These are phyloP conservation scores for Polyommatus iphigenia DNA, from an alignment of 2,888 invertebrate genomes.

Conservation along the genomic window DNA sequence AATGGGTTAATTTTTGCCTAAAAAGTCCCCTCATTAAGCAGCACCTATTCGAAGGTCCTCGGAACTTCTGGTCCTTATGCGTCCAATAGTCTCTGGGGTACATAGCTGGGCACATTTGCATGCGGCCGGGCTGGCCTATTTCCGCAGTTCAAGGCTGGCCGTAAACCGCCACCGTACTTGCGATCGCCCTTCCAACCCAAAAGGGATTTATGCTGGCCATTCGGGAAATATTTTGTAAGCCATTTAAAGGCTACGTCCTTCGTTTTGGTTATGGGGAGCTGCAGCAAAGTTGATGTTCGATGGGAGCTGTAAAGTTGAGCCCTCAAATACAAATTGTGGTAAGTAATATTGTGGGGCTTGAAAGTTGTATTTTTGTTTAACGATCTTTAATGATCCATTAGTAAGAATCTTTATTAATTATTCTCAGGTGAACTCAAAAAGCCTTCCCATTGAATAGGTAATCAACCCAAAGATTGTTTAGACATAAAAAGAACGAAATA, in stretches of 20 bases:
- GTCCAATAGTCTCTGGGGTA: neutral
- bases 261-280: neutral
- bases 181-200: constrained; percentile 9
- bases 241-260: neutral
- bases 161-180: constrained; percentile 14
- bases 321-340: neutral
- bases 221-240: neutral
- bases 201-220: constrained; percentile 11
- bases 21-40: neutral
- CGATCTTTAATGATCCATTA: too few relatives aligned
- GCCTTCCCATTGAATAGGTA: too few relatives aligned
- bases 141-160: constrained; percentile 17
- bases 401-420: too few relatives aligned
- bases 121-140: constrained; percentile 6
- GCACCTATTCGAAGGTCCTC: neutral
- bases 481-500: neutral
- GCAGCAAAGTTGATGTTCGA: neutral
- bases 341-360: neutral
- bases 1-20: too few relatives aligned
- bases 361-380: neutral
- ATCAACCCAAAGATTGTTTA: too few relatives aligned
- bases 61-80: neutral
- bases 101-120: neutral
- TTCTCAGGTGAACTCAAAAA: too few relatives aligned
- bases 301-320: neutral